Conservation (phyloP, 1,140 invertebrate species). For the Stegodyphus dumicola region DNA sequence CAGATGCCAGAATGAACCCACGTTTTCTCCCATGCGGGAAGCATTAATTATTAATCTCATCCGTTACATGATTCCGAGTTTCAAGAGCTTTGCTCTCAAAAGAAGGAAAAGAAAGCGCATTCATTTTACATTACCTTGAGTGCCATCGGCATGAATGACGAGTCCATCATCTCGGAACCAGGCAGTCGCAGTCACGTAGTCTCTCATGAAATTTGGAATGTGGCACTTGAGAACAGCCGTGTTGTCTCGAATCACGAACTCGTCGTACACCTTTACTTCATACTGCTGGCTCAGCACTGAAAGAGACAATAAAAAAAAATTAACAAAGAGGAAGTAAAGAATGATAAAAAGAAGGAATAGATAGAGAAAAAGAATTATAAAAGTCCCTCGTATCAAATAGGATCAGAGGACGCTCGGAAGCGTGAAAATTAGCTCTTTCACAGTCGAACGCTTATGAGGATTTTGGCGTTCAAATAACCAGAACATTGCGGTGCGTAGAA, state of each 20-base stretch:
- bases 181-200: conserved; percentile 83
- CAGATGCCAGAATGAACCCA: too few species aligned
- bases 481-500: neutral
- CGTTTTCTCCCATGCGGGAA: too few species aligned
- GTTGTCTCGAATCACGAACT: conserved; percentile 70
- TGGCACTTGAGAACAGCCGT: conserved; percentile 70
- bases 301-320: neutral
- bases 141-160: conserved; percentile 58
- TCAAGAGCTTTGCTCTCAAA: too few species aligned
- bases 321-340: too few species aligned
- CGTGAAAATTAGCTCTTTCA: conserved; percentile 59
- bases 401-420: conserved; percentile 34
- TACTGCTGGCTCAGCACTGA: conserved; percentile 81
- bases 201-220: conserved; percentile 83
- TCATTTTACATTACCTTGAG: conserved; percentile 32
- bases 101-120: neutral
- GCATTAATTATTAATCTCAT: too few species aligned
- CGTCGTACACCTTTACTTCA: conserved; percentile 69
- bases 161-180: conserved; percentile 72
- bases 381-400: neutral
- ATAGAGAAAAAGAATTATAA: too few species aligned
- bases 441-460: conserved; percentile 38
- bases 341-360: too few species aligned
- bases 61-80: too few species aligned
- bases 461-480: conserved; percentile 50